Evolutionary conservation across 2,888 invertebrate species (phyloP).

Genomic region (Drosophila mimetica): DNA sequence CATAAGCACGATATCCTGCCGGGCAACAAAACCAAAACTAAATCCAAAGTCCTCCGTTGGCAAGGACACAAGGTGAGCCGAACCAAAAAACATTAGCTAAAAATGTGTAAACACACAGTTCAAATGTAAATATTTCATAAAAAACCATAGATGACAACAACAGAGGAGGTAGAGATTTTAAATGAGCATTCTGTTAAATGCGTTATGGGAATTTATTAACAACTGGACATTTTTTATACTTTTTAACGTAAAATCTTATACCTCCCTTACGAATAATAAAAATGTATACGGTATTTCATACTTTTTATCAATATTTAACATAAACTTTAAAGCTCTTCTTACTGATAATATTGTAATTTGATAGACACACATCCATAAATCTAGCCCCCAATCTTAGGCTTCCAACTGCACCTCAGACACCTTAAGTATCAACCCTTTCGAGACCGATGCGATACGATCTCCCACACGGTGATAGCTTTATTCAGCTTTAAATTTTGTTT

Average conservation of each 20-base stretch:
- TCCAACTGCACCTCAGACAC: constrained; percentile 3
- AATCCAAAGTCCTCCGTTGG: constrained; percentile 17
- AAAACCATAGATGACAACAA: constrained; percentile 45
- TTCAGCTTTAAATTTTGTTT: constrained; percentile 39
- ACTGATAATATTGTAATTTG: not conserved
- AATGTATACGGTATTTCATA: no score
- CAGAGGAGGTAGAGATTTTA: constrained; percentile 19
- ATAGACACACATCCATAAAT: not conserved
- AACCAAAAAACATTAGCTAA: constrained; percentile 36
- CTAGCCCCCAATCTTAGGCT: not conserved
- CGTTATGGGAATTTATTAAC: not conserved
- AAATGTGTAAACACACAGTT: constrained; percentile 46
- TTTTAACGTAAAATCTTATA: no score
- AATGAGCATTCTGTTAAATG: constrained; percentile 1
- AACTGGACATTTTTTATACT: no score
- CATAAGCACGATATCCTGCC: constrained; percentile 24
- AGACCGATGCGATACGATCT: constrained; percentile 26
- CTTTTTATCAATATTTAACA: not conserved
- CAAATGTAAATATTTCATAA: constrained; percentile 61
- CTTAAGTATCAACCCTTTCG: constrained; percentile 18
- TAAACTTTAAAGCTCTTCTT: not conserved
- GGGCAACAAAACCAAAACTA: constrained; percentile 52
- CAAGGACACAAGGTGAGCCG: constrained; percentile 37
- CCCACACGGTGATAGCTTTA: constrained; percentile 31
- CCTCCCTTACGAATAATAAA: no score